phyloP scores from a whole-genome alignment of 2,113 vertebrate genomes.

The human (Homo sapiens) region GRCh38 chr1:196339501-196340000 shows the following conservation, averaged over 20 bases:
- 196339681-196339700: neutral
- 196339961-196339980: neutral
- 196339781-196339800: neutral
- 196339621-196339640: neutral
- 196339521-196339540: fast-evolving
- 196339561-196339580: neutral
- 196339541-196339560: neutral
- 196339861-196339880: neutral
- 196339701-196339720: neutral
- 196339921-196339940: neutral
- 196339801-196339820: neutral
- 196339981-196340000: neutral
- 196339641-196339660: neutral
- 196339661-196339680: neutral
- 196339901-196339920: neutral
- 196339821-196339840: neutral
- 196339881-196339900: neutral
- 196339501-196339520: neutral
- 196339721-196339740: neutral
- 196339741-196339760: neutral
- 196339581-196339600: neutral
- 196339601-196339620: neutral
- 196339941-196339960: neutral
- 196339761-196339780: neutral
- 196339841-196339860: neutral